Evolutionary conservation across 2,888 invertebrate genomes (phyloP).

Genomic region (Branchipolynoe longqiensis): DNA sequence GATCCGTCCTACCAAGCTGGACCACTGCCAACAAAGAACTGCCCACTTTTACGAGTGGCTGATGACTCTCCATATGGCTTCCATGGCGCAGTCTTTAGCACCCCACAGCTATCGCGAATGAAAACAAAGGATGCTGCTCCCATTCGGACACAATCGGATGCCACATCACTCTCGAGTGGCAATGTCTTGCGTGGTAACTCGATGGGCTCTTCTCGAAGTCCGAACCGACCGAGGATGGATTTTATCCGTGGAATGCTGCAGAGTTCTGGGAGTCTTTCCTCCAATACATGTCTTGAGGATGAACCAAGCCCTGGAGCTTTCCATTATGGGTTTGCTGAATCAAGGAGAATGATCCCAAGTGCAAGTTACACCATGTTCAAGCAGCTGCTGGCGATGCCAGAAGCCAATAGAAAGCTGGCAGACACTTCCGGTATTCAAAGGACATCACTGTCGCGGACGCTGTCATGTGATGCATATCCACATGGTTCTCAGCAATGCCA

Average conservation of each 20-base stretch:
- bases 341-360: not conserved
- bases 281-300: not conserved
- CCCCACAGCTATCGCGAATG: not conserved
- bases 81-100: not conserved
- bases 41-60: not conserved
- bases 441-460: not conserved
- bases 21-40: not conserved
- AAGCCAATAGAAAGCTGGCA: no score
- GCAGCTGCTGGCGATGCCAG: not conserved
- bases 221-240: not conserved
- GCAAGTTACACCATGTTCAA: slow-evolving; percentile 11
- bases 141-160: not conserved
- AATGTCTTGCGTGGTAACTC: not conserved
- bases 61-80: slow-evolving; percentile 47
- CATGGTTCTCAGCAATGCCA: not conserved
- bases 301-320: not conserved
- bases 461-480: not conserved
- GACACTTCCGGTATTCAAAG: not conserved
- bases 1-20: not conserved
- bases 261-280: slow-evolving; percentile 6
- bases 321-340: slow-evolving; percentile 1
- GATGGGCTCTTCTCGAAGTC: not conserved
- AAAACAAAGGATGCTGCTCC: not conserved
- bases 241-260: slow-evolving; percentile 20
- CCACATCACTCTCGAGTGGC: not conserved